These are phyloP conservation scores for Plecturocebus donacophilus DNA, from an alignment of 2,113 vertebrate genomes.

Conservation along the genomic window DNA sequence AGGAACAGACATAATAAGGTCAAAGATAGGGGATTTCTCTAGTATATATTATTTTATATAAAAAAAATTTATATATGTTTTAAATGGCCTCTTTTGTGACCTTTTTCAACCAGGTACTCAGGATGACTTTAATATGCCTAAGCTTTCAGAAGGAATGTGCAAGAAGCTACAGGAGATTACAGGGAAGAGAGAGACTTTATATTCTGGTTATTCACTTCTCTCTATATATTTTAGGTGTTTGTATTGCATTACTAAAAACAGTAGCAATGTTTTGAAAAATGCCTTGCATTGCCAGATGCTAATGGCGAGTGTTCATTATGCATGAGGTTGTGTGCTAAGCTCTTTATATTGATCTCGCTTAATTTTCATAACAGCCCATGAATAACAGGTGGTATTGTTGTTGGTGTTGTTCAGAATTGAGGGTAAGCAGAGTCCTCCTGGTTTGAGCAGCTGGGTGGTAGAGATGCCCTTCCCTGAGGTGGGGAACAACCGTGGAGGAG, in stretches of 20 bases:
- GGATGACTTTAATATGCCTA: not conserved
- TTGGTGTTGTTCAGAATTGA: not conserved
- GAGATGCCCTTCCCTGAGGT: not conserved
- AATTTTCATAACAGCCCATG: not conserved
- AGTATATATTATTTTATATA: not conserved
- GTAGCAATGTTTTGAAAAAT: not conserved
- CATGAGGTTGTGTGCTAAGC: too few species aligned
- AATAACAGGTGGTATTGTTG: not conserved
- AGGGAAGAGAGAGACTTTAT: not conserved
- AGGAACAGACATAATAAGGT: not conserved
- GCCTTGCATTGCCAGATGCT: not conserved
- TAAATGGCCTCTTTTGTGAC: not conserved
- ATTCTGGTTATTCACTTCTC: not conserved
- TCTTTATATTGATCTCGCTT: not conserved
- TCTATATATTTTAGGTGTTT: not conserved
- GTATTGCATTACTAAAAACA: not conserved
- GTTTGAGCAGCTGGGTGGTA: not conserved
- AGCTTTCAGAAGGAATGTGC: not conserved
- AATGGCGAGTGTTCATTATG: not conserved
- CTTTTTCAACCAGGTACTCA: conserved; percentile 3
- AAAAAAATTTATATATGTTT: conserved; percentile 13
- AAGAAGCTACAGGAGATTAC: not conserved
- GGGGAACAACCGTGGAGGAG: not conserved
- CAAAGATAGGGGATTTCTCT: not conserved
- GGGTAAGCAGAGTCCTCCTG: not conserved